Evolutionary conservation across 2,888 invertebrate species (phyloP).

Genomic region (Cephus pygmeus): DNA sequence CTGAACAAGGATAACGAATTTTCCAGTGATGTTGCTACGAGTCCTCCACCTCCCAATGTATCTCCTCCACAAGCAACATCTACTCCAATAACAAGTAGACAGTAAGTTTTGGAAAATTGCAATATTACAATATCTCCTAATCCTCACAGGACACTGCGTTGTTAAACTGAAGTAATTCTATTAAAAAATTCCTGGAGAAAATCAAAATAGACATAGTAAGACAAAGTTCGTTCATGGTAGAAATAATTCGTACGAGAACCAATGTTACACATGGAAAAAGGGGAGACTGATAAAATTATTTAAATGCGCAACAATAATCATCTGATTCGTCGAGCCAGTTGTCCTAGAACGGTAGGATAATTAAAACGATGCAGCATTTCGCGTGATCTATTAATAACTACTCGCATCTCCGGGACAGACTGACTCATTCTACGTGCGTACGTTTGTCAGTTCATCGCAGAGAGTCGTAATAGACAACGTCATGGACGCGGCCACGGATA

Average conservation of each 20-base stretch:
- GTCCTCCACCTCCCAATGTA: constrained; percentile 24
- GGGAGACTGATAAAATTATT: background rate
- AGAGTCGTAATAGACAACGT: background rate
- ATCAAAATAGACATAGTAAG: background rate
- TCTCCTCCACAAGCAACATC: background rate
- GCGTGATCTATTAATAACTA: constrained; percentile 31
- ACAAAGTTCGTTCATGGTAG: background rate
- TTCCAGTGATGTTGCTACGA: constrained; percentile 48
- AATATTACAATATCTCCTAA: background rate
- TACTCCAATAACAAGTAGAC: background rate
- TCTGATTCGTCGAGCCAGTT: background rate
- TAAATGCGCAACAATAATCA: background rate
- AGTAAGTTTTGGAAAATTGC: constrained; percentile 2
- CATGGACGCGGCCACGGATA: constrained; percentile 25
- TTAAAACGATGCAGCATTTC: constrained; percentile 9
- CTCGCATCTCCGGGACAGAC: constrained; percentile 22
- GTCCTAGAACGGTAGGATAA: background rate
- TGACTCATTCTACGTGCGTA: constrained; percentile 16
- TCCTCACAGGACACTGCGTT: background rate
- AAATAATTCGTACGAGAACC: background rate
- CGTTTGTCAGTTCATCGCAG: constrained; percentile 20
- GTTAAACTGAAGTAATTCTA: background rate
- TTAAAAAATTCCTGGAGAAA: background rate
- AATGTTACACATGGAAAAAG: background rate
- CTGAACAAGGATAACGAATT: constrained; percentile 43